Conservation (phyloP, 2,113 vertebrate genomes). For the Dolichallabes microphthalmus region DNA sequence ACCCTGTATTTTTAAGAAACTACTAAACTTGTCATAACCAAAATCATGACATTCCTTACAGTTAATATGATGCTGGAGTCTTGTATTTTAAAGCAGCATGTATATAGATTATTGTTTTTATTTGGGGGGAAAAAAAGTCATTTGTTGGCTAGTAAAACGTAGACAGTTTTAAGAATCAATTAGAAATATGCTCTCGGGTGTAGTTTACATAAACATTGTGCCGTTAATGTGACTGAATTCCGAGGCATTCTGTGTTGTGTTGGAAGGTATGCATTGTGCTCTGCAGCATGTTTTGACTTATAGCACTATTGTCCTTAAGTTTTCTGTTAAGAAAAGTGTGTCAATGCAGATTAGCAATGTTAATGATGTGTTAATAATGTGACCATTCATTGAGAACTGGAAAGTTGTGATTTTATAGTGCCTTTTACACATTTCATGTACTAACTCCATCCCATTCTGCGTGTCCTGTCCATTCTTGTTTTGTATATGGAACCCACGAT, state of each 20-base stretch:
- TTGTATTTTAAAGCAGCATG: slow-evolving; percentile 14
- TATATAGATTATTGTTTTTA: slow-evolving; percentile 37
- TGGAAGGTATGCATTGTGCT: slow-evolving; percentile 57
- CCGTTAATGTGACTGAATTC: slow-evolving; percentile 32
- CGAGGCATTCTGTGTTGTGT: background rate
- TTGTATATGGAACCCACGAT: slow-evolving; percentile 65
- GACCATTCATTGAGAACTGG: slow-evolving; percentile 65
- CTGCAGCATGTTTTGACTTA: slow-evolving; percentile 28
- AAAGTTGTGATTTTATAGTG: slow-evolving; percentile 74
- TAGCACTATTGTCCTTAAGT: slow-evolving; percentile 30
- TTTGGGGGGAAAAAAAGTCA: slow-evolving; percentile 11
- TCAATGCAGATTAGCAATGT: slow-evolving; percentile 16
- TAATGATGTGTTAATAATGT: slow-evolving; percentile 56
- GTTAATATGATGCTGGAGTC: slow-evolving; percentile 40
- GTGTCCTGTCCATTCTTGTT: slow-evolving; percentile 65
- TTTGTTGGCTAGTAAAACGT: background rate
- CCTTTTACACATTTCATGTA: slow-evolving; percentile 78
- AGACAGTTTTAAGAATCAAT: slow-evolving; percentile 1
- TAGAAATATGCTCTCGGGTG: background rate
- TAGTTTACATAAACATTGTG: slow-evolving; percentile 16
- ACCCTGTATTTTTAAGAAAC: background rate
- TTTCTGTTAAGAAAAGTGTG: background rate
- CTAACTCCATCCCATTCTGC: slow-evolving; percentile 59
- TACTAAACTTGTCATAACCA: slow-evolving; percentile 10
- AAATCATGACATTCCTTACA: slow-evolving; percentile 38